These are phyloP conservation scores for Pelochelys cantorii DNA, from an alignment of 2,797 vertebrate species.

Conservation along the genomic window DNA sequence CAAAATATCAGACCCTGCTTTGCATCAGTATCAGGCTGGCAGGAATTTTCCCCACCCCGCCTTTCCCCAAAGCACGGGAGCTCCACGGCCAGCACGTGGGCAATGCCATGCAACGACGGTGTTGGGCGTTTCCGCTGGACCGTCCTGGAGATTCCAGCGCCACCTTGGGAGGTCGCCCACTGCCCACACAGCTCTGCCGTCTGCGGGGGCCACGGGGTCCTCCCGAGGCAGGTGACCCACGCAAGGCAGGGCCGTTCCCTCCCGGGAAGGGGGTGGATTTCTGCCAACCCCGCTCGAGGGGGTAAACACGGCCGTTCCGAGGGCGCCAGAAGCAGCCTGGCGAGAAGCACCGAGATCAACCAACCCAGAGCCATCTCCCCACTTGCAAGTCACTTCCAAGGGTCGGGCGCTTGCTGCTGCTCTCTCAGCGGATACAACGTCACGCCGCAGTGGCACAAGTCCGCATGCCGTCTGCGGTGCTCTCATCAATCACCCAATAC, in stretches of 20 bases:
- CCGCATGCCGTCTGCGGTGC: neutral
- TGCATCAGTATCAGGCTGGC: conserved; percentile 45
- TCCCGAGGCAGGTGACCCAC: neutral
- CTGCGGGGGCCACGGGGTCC: neutral
- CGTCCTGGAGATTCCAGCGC: neutral
- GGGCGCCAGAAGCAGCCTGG: rapidly evolving
- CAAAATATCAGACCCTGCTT: conserved; percentile 10
- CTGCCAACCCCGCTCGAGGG: neutral
- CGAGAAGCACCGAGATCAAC: neutral
- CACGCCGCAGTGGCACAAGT: neutral
- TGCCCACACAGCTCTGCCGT: neutral
- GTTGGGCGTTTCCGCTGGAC: conserved; percentile 46
- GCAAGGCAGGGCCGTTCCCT: neutral
- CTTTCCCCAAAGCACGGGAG: conserved; percentile 46
- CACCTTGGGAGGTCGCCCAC: neutral
- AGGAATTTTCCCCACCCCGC: conserved; percentile 49
- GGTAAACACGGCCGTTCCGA: neutral
- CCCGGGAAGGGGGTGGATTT: neutral
- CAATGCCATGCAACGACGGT: conserved; percentile 38
- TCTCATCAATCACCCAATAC: conserved; percentile 50
- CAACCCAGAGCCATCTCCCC: neutral
- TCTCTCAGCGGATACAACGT: conserved; percentile 11
- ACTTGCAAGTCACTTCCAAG: neutral
- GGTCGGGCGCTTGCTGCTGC: neutral
- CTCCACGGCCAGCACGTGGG: conserved; percentile 26